Evolutionary conservation across 2,888 invertebrate species (phyloP), one percentile per base, ranked within the genome.

Genomic region (Pandemis corylana): DNA sequence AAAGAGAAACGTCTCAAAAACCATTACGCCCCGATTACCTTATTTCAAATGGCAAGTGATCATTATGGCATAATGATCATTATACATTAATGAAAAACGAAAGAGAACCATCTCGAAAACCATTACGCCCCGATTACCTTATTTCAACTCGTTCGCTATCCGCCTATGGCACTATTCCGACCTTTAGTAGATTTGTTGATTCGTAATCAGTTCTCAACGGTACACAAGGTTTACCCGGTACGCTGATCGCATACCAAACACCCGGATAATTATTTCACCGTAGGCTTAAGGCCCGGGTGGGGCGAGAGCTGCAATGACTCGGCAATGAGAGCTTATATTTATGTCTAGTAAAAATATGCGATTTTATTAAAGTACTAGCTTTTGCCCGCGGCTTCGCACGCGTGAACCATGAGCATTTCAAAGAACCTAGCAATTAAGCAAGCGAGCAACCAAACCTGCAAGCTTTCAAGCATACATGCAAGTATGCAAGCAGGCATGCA

Each of bases 211-310:
- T 66, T 66, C 59, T 49, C 66, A 15, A 12, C 41, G 42, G 36
- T 65, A 44, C 46, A 44, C 20, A 44, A 46, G 49, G 36, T 28
- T 28, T 12, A 3, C 46, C 64, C 64, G 20, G 42, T 10, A 64
- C 68, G 36, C 12, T 41, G 46, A 68, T 64, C 64, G 73, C 69
- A 74, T 74, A 74, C 73, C 59, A 74, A 74, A 42, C 59, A 51
- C 42, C 28, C 46, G 36, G 46, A 49, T 69, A 69, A 69, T 69
- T 62, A 69, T 62, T 69, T 62, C 44, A 68, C 59, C 56, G 59
- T 49, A 72, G 66, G 51, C 10, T 67, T 61, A n/a, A n/a, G 12
- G 2, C 46, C 20, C 28, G 42, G 61, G 10, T 7, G 44, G 20
- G 51, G 70, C 41, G 41, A n/a, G 44, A 20, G 53, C 44, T 41